Base-by-base conservation (phyloP, 2,888 invertebrate species). In the Homarus gammarus region DNA sequence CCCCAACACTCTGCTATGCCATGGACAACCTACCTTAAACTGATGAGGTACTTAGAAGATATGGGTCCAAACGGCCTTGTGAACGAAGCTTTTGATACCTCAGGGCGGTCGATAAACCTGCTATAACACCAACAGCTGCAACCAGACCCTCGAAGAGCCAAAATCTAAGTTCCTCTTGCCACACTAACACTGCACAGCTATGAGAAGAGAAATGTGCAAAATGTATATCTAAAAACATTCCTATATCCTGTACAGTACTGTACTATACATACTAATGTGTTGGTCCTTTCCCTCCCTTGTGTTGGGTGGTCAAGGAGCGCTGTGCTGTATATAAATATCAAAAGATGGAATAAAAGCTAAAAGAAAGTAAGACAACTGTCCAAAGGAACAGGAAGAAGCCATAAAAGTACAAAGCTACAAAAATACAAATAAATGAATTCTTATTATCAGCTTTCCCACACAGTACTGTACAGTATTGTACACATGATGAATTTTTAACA, bases 141-240 rank as follows among this genome's bases (percentile, higher is more conserved):
- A 51, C 49, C 6, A 56, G 36, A 12, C 51, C 72, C 79, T 87
- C 87, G n/a, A 87, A 87, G 56, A 56, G 27, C 87, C 87, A 87
- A 38, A 87, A 87, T 36, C 27, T 31, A n/a, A 79, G 18, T 31
- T 87, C 87, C 31, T 87, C 87, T n/a, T 81, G 56, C 81, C 79
- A 87, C 8, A 72, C 56, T 36, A 64, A 78, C 8, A 70, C 56
- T 1, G 79, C 79, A 72, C 87, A 87, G 61, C 87, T 87, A 61
- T 2, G 44, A 31, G 18, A 10, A 51, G 31, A 44, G 12, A 2
- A n/a, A 27, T 8, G 27, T n/a, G n/a, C n/a, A n/a, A n/a, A n/a
- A n/a, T n/a, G n/a, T n/a, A n/a, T n/a, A n/a, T n/a, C n/a, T n/a
- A n/a, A n/a, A n/a, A n/a, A n/a, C n/a, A n/a, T n/a, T 18, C 56